A percentile compares a stretch with the other conserved stretches of the same genome.
These are phyloP conservation scores for Saturnia pavonia DNA, from an alignment of 2,888 invertebrate species.

Conservation along the genomic window DNA sequence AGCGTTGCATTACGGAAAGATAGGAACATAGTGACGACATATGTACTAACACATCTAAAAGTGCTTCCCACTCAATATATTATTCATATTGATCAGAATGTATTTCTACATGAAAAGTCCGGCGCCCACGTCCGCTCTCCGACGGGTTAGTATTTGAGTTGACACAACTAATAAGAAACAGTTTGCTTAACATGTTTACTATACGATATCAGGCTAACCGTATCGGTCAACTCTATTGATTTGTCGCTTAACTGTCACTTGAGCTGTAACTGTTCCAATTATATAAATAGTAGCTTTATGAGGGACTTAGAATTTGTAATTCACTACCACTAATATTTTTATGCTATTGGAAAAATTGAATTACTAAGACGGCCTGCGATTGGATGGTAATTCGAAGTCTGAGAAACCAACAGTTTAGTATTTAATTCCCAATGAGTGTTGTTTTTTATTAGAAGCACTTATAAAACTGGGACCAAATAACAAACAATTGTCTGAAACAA, in stretches of 20 bases:
- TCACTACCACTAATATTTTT: background rate
- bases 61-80: background rate
- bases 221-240: constrained; percentile 28
- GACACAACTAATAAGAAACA: constrained; percentile 17
- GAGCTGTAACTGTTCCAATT: background rate
- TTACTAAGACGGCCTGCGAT: background rate
- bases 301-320: background rate
- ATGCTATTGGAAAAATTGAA: background rate
- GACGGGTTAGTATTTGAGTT: constrained; percentile 11
- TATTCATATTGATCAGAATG: background rate
- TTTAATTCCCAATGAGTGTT: background rate
- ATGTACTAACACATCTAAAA: background rate
- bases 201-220: constrained; percentile 27
- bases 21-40: background rate
- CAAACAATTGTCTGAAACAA: background rate
- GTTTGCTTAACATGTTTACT: constrained; percentile 29
- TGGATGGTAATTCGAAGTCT: background rate
- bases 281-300: background rate
- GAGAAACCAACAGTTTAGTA: background rate
- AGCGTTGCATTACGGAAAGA: too few species aligned
- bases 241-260: constrained; percentile 20
- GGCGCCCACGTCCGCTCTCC: background rate
- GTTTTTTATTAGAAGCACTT: too few species aligned
- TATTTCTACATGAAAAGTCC: background rate
- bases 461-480: background rate